Percentiles rank a stretch among this genome's conserved stretches.
phyloP scores from a whole-genome alignment of 2,888 invertebrate species.

The Carterocephalus palaemon region DNA sequence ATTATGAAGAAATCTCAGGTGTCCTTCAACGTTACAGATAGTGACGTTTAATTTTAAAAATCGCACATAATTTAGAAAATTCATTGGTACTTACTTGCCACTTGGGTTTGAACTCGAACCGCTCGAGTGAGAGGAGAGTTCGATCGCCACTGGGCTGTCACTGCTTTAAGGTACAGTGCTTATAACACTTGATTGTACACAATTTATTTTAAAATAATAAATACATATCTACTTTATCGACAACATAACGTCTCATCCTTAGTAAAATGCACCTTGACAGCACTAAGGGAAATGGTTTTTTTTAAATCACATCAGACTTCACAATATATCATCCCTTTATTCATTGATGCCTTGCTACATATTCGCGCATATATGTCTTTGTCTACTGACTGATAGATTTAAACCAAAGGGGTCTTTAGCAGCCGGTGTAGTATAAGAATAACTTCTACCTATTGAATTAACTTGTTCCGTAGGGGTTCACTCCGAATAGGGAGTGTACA shows the following conservation, averaged over 20 bases:
- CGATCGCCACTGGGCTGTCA: too few relatives aligned
- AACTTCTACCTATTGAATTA: conserved; percentile 14
- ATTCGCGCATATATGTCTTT: conserved; percentile 69
- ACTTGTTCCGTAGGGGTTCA: conserved; percentile 1
- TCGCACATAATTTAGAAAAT: too few relatives aligned
- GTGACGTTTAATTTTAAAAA: too few relatives aligned
- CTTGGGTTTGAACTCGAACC: too few relatives aligned
- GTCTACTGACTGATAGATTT: conserved; percentile 48
- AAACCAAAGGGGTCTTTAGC: conserved; percentile 50
- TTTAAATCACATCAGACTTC: conserved; percentile 69
- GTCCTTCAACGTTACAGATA: too few relatives aligned
- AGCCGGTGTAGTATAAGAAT: conserved; percentile 36
- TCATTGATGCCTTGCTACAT: conserved; percentile 62
- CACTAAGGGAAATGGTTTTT: conserved; percentile 72
- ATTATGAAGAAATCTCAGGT: too few relatives aligned
- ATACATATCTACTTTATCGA: too few relatives aligned
- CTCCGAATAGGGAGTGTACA: conserved; percentile 4
- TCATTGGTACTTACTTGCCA: too few relatives aligned
- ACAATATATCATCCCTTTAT: conserved; percentile 78
- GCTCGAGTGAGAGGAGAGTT: too few relatives aligned
- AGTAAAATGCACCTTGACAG: conserved; percentile 72
- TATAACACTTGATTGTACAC: too few relatives aligned
- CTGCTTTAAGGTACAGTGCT: too few relatives aligned
- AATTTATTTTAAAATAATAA: too few relatives aligned
- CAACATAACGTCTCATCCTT: conserved; percentile 45